phyloP scores from a whole-genome alignment of 2,888 invertebrate genomes.

The Cantharis rustica region DNA sequence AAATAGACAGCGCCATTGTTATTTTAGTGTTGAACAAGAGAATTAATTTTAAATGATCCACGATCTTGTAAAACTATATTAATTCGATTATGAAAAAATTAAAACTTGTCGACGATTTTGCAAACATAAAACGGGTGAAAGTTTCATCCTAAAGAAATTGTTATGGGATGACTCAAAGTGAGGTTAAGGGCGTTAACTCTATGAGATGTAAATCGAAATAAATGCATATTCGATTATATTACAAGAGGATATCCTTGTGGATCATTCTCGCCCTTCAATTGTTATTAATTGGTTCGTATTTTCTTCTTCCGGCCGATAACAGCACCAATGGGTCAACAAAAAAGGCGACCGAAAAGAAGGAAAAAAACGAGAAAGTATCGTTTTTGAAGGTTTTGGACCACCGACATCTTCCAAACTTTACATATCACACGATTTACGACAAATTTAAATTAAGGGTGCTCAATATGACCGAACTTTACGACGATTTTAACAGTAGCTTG shows the following conservation, averaged over 20 bases:
- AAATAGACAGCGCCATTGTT: not conserved
- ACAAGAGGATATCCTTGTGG: conserved; percentile 51
- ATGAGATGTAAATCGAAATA: conserved; percentile 20
- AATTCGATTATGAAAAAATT: not conserved
- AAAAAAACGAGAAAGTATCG: conserved; percentile 14
- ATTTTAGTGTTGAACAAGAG: not conserved
- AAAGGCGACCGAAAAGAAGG: not conserved
- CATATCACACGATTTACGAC: conserved; percentile 47
- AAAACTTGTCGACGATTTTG: not conserved
- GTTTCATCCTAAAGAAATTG: not conserved
- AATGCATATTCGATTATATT: conserved; percentile 48
- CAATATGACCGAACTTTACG: conserved; percentile 44
- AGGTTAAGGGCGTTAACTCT: not conserved
- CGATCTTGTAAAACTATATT: not conserved
- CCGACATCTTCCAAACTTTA: conserved; percentile 22
- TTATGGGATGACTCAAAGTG: not conserved
- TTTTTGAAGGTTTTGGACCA: conserved; percentile 19
- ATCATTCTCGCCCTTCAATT: conserved; percentile 50
- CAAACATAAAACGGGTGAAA: not conserved
- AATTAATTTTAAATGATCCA: not conserved
- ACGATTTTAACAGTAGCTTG: conserved; percentile 54
- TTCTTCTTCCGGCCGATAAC: conserved; percentile 44
- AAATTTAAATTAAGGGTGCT: conserved; percentile 41
- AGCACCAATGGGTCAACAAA: conserved; percentile 6
- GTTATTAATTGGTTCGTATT: conserved; percentile 49